Evolutionary conservation across 1,140 invertebrate species (phyloP).

Genomic region (Antheraea mylitta): DNA sequence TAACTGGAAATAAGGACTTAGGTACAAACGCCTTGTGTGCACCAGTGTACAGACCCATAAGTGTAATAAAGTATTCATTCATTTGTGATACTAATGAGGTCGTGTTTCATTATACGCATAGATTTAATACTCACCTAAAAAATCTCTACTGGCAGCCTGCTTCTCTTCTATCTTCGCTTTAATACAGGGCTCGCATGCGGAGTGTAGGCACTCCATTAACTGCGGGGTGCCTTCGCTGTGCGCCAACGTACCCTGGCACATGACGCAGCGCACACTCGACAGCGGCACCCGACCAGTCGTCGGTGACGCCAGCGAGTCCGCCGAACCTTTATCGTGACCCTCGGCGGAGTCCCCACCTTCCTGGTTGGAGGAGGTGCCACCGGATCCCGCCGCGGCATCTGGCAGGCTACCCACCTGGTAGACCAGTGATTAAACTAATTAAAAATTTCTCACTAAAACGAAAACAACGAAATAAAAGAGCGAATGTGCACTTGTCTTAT

Average conservation of each 20-base stretch:
- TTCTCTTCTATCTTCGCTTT: slow-evolving; percentile 83
- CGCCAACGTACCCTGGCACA: slow-evolving; percentile 48
- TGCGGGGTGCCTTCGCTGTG: slow-evolving; percentile 80
- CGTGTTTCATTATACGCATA: no score
- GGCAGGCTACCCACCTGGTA: slow-evolving; percentile 30
- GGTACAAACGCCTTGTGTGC: no score
- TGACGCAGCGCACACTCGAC: slow-evolving; percentile 52
- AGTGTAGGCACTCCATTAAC: slow-evolving; percentile 92
- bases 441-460: no score
- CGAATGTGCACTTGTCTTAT: no score
- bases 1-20: no score
- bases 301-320: slow-evolving; percentile 65
- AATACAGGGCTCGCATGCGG: slow-evolving; percentile 88
- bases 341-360: slow-evolving; percentile 26
- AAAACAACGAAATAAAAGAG: no score
- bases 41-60: no score
- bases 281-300: slow-evolving; percentile 37
- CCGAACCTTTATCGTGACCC: slow-evolving; percentile 32
- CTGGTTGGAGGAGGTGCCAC: background rate
- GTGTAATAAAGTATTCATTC: no score
- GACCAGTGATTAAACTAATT: no score
- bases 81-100: no score
- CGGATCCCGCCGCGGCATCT: slow-evolving; percentile 21
- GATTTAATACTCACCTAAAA: slow-evolving; percentile 40
- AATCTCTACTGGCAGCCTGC: slow-evolving; percentile 54